Base-by-base conservation (phyloP, 2,797 vertebrate species). In the Scyliorhinus canicula region DNA sequence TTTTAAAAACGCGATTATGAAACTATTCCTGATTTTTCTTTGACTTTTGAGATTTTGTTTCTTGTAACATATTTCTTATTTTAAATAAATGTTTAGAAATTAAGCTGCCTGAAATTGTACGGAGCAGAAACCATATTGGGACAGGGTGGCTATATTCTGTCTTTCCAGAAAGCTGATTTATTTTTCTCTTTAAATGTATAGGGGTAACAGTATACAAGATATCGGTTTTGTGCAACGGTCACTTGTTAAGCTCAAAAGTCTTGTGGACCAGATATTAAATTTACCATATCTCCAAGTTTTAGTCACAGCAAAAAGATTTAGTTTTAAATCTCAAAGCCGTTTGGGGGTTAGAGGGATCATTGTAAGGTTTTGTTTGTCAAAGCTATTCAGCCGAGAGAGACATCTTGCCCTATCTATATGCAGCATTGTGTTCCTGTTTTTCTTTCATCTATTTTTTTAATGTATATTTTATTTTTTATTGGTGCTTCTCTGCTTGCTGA, bases 51-150 rank as follows among this genome's bases (percentile, higher is more conserved):
- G 40, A 88, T 57, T 35, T 93, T 6, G 11, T 67, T 93, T 63
- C 44, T 31, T 93, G 65, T 52, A 93, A 93, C 67, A 65, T 4
- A 93, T 52, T 93, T 71, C 14, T 71, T 69, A 28, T 93, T 93
- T 74, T 74, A 91, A 94, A 94, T 94, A 94, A 94, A 94, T 28
- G 14, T 71, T 94, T 94, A 47, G 67, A 94, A 74, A 74, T 74
- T 35, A 94, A 74, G 67, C 6, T 74, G 6, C 52, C 44, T 94
- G 93, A 74, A 74, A 71, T 93, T 93, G 47, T 69, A 8, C 14
- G 69, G 11, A 91, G 21, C 14, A 90, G 55, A 60, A 57, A 60
- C 35, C 24, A 11, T 65, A 2, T 63, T 65, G 60, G 60, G 21
- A 65, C 57, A 0, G 24, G 57, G 21, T 4, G 19, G 21, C 65